Evolutionary conservation across 2,797 vertebrate species (phyloP).

Genomic region (Loriculus beryllinus): DNA sequence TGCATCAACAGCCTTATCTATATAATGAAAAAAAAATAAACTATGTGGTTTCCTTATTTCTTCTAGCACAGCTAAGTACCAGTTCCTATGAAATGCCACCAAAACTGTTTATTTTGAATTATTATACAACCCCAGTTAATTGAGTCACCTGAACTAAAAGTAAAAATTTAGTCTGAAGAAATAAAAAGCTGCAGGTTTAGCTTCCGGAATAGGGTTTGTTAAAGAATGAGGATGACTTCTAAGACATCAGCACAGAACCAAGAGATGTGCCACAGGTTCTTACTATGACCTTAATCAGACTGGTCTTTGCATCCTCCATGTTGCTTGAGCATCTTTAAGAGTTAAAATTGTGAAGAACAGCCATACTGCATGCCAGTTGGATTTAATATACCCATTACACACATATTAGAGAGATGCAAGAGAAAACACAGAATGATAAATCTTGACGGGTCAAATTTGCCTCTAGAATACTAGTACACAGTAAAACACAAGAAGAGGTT

Average conservation of each 20-base stretch:
- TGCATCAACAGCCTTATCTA: background rate
- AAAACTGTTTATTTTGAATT: background rate
- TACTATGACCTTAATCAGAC: background rate
- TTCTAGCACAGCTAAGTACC: background rate
- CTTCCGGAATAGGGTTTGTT: background rate
- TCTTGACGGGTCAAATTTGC: background rate
- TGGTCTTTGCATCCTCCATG: background rate
- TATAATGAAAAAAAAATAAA: background rate
- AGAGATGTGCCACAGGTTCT: accelerated
- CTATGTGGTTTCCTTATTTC: background rate
- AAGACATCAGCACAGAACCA: background rate
- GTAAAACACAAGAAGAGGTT: background rate
- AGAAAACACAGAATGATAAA: background rate
- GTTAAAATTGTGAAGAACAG: background rate
- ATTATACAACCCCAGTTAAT: background rate
- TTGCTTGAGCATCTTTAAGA: background rate
- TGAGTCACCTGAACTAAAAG: background rate
- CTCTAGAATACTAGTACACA: background rate
- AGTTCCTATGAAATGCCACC: background rate
- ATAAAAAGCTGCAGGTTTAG: background rate
- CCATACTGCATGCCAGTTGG: accelerated
- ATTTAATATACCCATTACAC: background rate
- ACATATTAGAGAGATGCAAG: background rate
- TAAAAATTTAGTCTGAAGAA: background rate
- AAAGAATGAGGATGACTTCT: background rate